These are phyloP conservation scores for Tursiops truncatus DNA, from an alignment of 2,113 vertebrate genomes.

Conservation along the genomic window DNA sequence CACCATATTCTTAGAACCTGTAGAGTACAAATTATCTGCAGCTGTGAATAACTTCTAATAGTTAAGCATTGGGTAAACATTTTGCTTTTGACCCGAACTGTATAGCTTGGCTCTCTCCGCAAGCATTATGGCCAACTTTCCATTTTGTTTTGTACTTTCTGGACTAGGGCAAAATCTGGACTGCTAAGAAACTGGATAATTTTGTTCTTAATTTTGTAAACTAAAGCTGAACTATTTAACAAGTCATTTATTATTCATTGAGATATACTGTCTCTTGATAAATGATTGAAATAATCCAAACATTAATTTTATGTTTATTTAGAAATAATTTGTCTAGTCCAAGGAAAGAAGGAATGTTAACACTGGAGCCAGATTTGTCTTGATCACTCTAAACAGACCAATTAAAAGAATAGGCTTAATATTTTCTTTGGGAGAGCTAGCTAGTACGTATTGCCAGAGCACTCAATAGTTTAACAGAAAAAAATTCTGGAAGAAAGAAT, in stretches of 20 bases:
- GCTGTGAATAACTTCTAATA: slow-evolving; percentile 53
- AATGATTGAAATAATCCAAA: slow-evolving; percentile 23
- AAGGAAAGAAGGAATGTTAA: slow-evolving; percentile 13
- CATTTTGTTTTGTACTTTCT: slow-evolving; percentile 29
- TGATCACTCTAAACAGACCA: background rate
- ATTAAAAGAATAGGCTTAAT: background rate
- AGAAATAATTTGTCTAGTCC: background rate
- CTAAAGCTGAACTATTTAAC: background rate
- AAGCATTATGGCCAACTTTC: slow-evolving; percentile 37
- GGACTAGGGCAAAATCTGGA: slow-evolving; percentile 16
- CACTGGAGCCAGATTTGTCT: background rate
- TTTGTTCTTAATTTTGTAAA: slow-evolving; percentile 45
- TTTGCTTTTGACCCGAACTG: slow-evolving; percentile 42
- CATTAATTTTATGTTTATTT: slow-evolving; percentile 40
- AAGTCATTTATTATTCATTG: slow-evolving; percentile 28
- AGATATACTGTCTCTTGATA: slow-evolving; percentile 12
- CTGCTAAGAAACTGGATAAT: background rate
- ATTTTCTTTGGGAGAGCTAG: slow-evolving; percentile 9
- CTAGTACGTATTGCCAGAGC: background rate
- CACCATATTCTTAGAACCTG: slow-evolving; percentile 3
- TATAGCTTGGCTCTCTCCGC: slow-evolving; percentile 24
- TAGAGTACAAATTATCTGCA: slow-evolving; percentile 47
- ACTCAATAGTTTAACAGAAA: background rate
- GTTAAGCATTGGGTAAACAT: slow-evolving; percentile 9
- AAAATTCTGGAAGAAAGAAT: background rate